Base-by-base conservation (phyloP, 2,113 vertebrate genomes). In the Pomatostomus ruficeps region DNA sequence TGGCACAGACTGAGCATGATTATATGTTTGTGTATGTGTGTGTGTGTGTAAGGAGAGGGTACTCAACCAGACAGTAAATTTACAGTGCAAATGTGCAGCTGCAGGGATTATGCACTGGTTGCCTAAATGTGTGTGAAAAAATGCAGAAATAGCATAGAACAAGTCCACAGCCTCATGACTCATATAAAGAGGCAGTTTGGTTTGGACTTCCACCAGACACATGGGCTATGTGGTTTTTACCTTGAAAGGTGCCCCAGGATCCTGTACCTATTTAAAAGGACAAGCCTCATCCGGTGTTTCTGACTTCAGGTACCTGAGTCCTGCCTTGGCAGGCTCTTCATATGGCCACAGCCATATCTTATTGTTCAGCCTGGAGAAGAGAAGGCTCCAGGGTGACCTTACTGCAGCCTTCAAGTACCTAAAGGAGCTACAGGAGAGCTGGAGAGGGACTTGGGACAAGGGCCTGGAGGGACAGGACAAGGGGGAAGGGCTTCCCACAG, bases 21-120 rank as follows among this genome's bases (percentile, higher is more conserved):
- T 57, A 28, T 14, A 62, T 20, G 33, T 4, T 12, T 33, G 31
- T 8, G 29, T 23, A 20, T 35, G 28, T 14, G 12, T 26, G 14
- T 25, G 5, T 33, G 28, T 49, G 42, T 72, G 16, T 7, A 62
- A 59, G 57, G 33, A 45, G 29, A 5, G 20, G 19, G 26, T 48
- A 73, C 63, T 1, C 16, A 95, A 70, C 51, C 59, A 88, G 75
- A 38, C 10, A 9, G 75, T 33, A 67, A 91, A 93, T 93, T 90
- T 91, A 77, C 35, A 59, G 76, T 31, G 49, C 71, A 91, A 83
- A 86, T 80, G 52, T 77, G 84, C 92, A 93, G 82, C 85, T 96
- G 91, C 71, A 89, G 52, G 78, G 78, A 96, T 96, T 90, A 81
- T 67, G 51, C 43, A 48, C 57, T 74, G 88, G 43, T 88, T 96